Evolutionary conservation across 1,140 invertebrate species (phyloP).

Genomic region (Chlorops oryzae): DNA sequence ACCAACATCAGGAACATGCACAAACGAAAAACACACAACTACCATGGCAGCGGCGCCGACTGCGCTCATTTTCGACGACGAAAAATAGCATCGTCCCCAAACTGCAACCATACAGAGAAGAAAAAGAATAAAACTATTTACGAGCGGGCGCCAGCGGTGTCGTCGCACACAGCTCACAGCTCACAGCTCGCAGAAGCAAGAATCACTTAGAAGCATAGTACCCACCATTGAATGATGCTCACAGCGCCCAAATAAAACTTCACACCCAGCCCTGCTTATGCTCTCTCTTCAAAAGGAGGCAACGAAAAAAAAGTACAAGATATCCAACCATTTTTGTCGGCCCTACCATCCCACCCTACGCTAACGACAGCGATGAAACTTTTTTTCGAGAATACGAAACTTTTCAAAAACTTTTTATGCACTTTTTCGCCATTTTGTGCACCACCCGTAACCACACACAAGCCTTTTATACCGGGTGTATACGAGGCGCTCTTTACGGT

Average conservation of each 20-base stretch:
- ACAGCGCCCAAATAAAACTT: not conserved
- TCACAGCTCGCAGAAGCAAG: no score
- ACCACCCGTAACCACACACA: not conserved
- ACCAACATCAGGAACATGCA: slow-evolving; percentile 13
- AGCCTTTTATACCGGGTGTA: no score
- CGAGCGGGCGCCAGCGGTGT: no score
- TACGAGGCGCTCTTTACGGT: no score
- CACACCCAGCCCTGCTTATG: no score
- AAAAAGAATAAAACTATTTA: no score
- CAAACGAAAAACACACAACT: not conserved
- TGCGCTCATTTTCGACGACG: slow-evolving; percentile 4
- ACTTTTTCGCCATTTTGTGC: slow-evolving; percentile 12
- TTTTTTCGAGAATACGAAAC: slow-evolving; percentile 48
- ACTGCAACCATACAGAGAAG: slow-evolving; percentile 1
- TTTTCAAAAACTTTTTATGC: slow-evolving; percentile 33
- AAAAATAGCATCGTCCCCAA: slow-evolving; percentile 13
- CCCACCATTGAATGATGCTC: not conserved
- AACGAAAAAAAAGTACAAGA: slow-evolving; percentile 5
- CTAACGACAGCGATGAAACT: not conserved
- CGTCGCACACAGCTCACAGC: no score
- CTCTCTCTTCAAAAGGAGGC: no score
- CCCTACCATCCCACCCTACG: not conserved
- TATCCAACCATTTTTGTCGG: no score
- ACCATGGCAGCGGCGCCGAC: no score
- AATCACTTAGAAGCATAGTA: slow-evolving; percentile 1